Evolutionary conservation across 2,113 vertebrate species (phyloP).

Genomic region (Gasterosteus nipponicus): DNA sequence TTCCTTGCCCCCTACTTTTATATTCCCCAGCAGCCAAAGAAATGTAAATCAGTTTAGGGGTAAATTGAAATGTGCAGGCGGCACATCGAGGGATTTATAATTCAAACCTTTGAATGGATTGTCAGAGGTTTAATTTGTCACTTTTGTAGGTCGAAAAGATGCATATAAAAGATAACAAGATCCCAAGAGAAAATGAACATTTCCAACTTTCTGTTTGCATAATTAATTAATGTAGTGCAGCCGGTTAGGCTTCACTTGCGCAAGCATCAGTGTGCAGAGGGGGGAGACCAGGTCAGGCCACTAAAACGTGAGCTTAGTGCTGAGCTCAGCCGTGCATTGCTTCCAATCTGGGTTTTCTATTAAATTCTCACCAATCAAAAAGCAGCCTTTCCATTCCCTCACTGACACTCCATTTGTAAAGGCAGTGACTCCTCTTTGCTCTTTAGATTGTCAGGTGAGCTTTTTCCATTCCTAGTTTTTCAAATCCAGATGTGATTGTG

Average conservation of each 20-base stretch:
- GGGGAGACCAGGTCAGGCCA: neutral
- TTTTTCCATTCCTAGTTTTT: neutral
- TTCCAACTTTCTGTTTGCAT: slow-evolving; percentile 33
- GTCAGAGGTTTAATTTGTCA: slow-evolving; percentile 35
- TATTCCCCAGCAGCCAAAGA: slow-evolving; percentile 28
- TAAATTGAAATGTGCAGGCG: slow-evolving; percentile 19
- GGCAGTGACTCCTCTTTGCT: neutral
- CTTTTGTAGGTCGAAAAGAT: slow-evolving; percentile 19
- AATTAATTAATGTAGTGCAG: slow-evolving; percentile 32
- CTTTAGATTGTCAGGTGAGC: neutral
- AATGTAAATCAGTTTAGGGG: slow-evolving; percentile 43
- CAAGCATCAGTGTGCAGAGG: slow-evolving; percentile 18
- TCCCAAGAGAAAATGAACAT: slow-evolving; percentile 14
- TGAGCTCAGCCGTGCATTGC: neutral
- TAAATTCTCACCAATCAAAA: neutral
- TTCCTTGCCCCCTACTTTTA: slow-evolving; percentile 12
- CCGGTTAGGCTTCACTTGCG: slow-evolving; percentile 16
- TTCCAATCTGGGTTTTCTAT: neutral
- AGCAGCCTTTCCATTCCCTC: neutral
- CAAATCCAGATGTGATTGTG: neutral
- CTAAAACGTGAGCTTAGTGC: neutral
- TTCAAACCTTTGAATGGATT: slow-evolving; percentile 12
- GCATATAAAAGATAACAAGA: slow-evolving; percentile 51
- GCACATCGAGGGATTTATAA: slow-evolving; percentile 21
- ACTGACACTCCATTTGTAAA: neutral